Evolutionary conservation across 2,797 vertebrate genomes (phyloP), one percentile per base, ranked within the genome.

Genomic region (Champsocephalus gunnari): DNA sequence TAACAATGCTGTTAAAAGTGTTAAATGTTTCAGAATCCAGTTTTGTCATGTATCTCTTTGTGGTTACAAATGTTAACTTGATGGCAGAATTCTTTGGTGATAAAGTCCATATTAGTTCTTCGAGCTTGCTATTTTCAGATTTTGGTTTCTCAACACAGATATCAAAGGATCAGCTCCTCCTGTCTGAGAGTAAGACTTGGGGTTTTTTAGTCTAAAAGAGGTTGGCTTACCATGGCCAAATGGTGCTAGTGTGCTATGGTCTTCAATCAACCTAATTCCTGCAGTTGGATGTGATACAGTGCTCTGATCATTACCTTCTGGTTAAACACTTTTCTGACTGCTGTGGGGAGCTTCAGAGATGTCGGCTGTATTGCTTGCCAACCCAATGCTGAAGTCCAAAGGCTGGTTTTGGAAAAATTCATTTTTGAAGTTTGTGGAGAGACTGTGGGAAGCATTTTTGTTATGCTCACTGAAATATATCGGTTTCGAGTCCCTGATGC

Each of bases 81-180:
- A 74, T 60, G 64, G 24, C 45, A 77, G 65, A 75, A 71, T 49
- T 54, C 64, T 69, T 77, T 48, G 44, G 54, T 10, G 56, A 51
- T n/a, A 75, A 75, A 70, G 82, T 89, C 41, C 44, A 53, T 66
- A 59, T 14, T 11, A 21, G 56, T 44, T 72, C 44, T 71, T 76
- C 78, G 56, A 43, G 73, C 16, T 58, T 60, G 55, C 44, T 81
- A 66, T 77, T 63, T 64, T 38, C 44, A 17, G 56, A 12, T 32
- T 69, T 62, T 73, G 71, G 49, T 21, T 68, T 32, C 45, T 83
- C 54, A 69, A 61, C 58, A 50, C 53, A 54, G 81, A 87, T 57
- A 82, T 84, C 68, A 89, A 87, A 85, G 81, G 77, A 67, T 75
- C 75, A 47, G 47, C 61, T 77, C 57, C 61, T 62, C 21, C 73